Evolutionary conservation across 2,797 vertebrate genomes (phyloP), one percentile per base, ranked within the genome.

Genomic region (Sebastes dallii): DNA sequence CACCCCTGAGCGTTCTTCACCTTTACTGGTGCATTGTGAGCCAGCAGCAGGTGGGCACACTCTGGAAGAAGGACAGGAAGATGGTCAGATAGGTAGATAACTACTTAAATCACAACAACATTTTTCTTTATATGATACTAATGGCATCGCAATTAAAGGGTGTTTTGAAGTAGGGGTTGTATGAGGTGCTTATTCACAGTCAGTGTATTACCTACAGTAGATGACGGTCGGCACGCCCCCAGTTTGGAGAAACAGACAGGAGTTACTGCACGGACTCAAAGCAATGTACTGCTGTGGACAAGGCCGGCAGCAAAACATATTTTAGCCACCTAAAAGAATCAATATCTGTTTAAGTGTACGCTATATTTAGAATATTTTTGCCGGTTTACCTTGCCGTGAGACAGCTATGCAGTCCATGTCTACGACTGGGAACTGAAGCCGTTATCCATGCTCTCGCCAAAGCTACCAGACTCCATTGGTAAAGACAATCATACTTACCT

Each of bases 1-100:
- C 99, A 99, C 95, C 99, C 99, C 96, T 99, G 99, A 97, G 98
- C 98, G 5, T 99, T 99, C 95, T 99, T 99, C 95, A 99, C 98
- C 95, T 99, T 99, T 78, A 99, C 99, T 39, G 98, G 98, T 94
- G 99, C 98, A 89, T 99, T 99, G 87, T 99, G 99, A 94, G 99
- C 99, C 95, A 99, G 95, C 86, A 99, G 97, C 92, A 99, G 94
- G 94, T 99, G 99, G 73, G 98, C 98, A 95, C 99, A 99, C 93
- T 99, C 99, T 99, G 94, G 6, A 74, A 81, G 30, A 92, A 88
- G n/a, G 84, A 69, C 22, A 94, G 88, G 29, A 84, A 65, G 27
- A 81, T 25, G 39, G 82, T 84, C 42, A 34, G 34, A 67, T 3
- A 65, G 29, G n/a, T 6, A 30, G 8, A 42, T 16, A 20, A 56